phyloP scores from a whole-genome alignment of 2,113 vertebrate genomes.

The human (Homo sapiens) region DNA sequence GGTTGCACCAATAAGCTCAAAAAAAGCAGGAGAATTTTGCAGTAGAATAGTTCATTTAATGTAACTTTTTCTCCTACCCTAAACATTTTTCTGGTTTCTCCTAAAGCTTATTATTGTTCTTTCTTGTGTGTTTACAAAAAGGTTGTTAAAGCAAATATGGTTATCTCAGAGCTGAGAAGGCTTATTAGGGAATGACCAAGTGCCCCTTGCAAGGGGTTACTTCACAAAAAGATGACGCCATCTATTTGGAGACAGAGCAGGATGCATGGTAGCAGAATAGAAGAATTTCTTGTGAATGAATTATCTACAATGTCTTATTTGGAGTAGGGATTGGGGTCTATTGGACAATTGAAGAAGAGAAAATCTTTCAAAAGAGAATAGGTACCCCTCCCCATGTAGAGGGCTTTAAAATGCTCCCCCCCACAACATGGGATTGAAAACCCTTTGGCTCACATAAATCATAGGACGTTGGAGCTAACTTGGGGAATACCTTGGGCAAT shows the following conservation, averaged over 20 bases:
- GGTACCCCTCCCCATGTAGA: neutral
- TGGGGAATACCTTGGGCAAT: neutral
- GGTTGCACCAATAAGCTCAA: neutral
- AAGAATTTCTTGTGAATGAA: neutral
- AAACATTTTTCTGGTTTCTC: neutral
- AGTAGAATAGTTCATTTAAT: neutral
- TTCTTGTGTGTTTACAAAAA: neutral
- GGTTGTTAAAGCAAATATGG: neutral
- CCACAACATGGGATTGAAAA: neutral
- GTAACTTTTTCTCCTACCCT: neutral
- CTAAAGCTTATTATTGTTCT: neutral
- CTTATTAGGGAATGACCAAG: neutral
- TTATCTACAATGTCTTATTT: neutral
- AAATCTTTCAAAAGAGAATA: slow-evolving; percentile 9
- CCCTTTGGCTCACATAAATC: neutral
- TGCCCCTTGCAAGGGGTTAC: neutral
- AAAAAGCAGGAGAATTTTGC: slow-evolving; percentile 18
- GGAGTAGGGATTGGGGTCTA: neutral
- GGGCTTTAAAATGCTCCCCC: neutral
- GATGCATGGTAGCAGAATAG: neutral
- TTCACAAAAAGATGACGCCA: neutral
- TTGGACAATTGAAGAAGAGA: neutral
- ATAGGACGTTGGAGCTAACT: neutral
- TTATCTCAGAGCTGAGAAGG: neutral
- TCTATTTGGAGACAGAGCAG: neutral